phyloP scores from a whole-genome alignment of 92 coral and sea anemone species.

The Bergia sp. region DNA sequence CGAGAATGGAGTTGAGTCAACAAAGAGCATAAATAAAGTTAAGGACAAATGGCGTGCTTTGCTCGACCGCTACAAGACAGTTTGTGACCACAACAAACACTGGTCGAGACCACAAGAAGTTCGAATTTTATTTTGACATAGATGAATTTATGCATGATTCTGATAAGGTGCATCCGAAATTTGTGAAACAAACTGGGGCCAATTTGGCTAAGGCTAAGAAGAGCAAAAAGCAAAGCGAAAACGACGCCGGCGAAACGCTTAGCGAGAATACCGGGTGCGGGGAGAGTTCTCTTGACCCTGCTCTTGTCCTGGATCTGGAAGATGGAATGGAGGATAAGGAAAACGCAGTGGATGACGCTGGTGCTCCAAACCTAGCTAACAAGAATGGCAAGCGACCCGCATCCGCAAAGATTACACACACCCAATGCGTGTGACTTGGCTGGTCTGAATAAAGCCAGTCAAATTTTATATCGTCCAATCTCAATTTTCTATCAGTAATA shows the following conservation, averaged over 20 bases:
- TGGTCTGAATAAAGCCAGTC: no score
- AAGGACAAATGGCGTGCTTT: slow-evolving; percentile 61
- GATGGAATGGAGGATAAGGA: slow-evolving; percentile 38
- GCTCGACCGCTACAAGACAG: slow-evolving; percentile 52
- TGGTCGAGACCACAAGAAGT: slow-evolving; percentile 48
- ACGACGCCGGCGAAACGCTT: slow-evolving; percentile 17
- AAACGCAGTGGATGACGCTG: slow-evolving; percentile 24
- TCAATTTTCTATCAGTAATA: no score
- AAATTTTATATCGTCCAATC: no score
- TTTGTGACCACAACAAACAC: slow-evolving; percentile 63
- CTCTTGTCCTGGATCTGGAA: slow-evolving; percentile 21
- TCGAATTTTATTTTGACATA: slow-evolving; percentile 56
- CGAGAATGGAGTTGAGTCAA: slow-evolving; percentile 45
- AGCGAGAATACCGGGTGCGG: slow-evolving; percentile 11
- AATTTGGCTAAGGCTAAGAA: slow-evolving; percentile 18
- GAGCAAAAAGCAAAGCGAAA: slow-evolving; percentile 12
- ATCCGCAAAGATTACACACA: neutral
- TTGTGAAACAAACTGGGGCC: slow-evolving; percentile 28
- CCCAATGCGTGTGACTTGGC: no score
- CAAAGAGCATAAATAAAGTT: slow-evolving; percentile 44
- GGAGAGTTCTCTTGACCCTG: slow-evolving; percentile 38
- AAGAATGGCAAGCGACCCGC: slow-evolving; percentile 41
- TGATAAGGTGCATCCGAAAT: slow-evolving; percentile 51
- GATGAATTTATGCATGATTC: slow-evolving; percentile 47
- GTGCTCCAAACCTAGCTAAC: slow-evolving; percentile 39